Conservation (phyloP, 2,888 invertebrate genomes). For the Erebia epiphron region DNA sequence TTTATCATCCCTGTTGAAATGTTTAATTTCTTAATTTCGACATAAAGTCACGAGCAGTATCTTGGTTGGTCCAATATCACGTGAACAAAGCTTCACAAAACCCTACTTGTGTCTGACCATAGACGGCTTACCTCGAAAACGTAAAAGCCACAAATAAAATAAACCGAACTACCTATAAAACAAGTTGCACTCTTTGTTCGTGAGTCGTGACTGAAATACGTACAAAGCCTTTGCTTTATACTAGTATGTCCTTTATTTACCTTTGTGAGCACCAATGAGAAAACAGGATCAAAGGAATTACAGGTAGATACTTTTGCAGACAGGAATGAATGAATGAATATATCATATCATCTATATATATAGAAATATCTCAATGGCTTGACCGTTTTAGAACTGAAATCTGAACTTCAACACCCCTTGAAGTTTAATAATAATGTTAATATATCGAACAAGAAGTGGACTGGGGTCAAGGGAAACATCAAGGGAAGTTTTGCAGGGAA, state of each 20-base stretch:
- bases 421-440: too few relatives aligned
- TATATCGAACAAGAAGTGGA: too few relatives aligned
- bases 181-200: conserved; percentile 19
- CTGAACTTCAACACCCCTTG: too few relatives aligned
- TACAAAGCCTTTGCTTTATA: conserved; percentile 10
- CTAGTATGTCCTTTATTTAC: conserved; percentile 11
- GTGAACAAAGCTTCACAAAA: not conserved
- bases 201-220: conserved; percentile 20
- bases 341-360: too few relatives aligned
- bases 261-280: conserved; percentile 4
- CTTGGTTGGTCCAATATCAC: not conserved
- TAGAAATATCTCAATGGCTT: too few relatives aligned
- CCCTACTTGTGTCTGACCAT: not conserved
- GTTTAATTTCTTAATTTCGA: conserved; percentile 7
- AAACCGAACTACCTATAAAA: conserved; percentile 8
- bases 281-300: conserved; percentile 6
- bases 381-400: too few relatives aligned
- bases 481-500: too few relatives aligned
- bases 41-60: not conserved
- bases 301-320: not conserved
- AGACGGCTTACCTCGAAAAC: conserved; percentile 15
- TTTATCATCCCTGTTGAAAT: too few relatives aligned
- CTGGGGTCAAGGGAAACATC: too few relatives aligned
- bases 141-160: conserved; percentile 16
- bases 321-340: too few relatives aligned